Evolutionary conservation across 30 jellyfish, hydroid and myxozoan genomes (phyloP).

Genomic region (Nemopilema nomurai): DNA sequence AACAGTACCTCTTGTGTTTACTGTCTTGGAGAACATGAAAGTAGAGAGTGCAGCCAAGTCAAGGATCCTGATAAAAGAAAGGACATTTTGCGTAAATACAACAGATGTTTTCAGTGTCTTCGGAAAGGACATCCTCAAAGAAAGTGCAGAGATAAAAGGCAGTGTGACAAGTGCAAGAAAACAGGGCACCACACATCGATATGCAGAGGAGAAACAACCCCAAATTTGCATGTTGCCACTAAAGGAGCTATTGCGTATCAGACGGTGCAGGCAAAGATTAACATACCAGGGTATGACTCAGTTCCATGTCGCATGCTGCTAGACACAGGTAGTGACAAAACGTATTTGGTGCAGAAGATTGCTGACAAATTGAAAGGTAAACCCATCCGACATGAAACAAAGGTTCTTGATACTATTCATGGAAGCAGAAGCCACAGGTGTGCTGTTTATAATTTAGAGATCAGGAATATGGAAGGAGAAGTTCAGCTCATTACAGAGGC

Average conservation of each 20-base stretch:
- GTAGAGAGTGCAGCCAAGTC: slow-evolving; percentile 37
- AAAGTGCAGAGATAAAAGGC: slow-evolving; percentile 13
- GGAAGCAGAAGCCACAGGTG: slow-evolving; percentile 32
- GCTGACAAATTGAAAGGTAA: slow-evolving; percentile 37
- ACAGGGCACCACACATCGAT: slow-evolving; percentile 6
- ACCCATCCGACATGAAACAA: slow-evolving; percentile 38
- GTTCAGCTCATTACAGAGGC: slow-evolving; percentile 23
- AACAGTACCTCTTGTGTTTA: slow-evolving; percentile 22
- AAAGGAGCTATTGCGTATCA: slow-evolving; percentile 36
- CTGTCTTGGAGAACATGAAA: slow-evolving; percentile 34
- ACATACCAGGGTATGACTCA: slow-evolving; percentile 22
- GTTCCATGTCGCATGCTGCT: slow-evolving; percentile 27
- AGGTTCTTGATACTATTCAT: slow-evolving; percentile 21
- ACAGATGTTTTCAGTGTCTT: slow-evolving; percentile 28
- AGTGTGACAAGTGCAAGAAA: slow-evolving; percentile 19
- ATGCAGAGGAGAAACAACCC: not conserved
- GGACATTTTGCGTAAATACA: slow-evolving; percentile 10
- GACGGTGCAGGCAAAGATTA: slow-evolving; percentile 39
- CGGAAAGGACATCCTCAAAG: slow-evolving; percentile 34
- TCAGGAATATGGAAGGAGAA: slow-evolving; percentile 34
- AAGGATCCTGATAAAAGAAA: not conserved
- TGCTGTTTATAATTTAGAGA: slow-evolving; percentile 25
- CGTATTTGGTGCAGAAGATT: slow-evolving; percentile 25
- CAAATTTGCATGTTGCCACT: not conserved
- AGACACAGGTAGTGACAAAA: slow-evolving; percentile 44